Percentiles rank a stretch among this genome's conserved stretches.
Conservation (phyloP, 2,113 vertebrate genomes). For the Centropristis striata region DNA sequence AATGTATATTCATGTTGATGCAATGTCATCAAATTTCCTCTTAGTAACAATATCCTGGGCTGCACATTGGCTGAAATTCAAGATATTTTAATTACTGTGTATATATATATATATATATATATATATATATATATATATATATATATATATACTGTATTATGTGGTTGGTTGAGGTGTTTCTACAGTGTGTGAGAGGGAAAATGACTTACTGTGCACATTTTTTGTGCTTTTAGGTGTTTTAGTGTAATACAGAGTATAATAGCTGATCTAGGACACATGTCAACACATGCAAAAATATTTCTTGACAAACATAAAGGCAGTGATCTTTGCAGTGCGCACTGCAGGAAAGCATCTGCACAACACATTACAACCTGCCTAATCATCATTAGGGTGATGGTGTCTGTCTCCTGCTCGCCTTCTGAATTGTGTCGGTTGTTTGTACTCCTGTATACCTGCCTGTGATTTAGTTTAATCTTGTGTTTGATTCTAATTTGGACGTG, state of each 20-base stretch:
- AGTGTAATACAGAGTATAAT: background rate
- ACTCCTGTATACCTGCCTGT: background rate
- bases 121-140: no score
- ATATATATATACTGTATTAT: no score
- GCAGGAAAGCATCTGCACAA: background rate
- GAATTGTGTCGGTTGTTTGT: background rate
- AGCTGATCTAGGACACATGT: background rate
- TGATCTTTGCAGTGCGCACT: no score
- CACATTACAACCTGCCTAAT: background rate
- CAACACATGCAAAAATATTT: no score
- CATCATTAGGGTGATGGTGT: background rate
- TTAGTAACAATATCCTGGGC: background rate
- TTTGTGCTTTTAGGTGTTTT: background rate
- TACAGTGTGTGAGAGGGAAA: background rate
- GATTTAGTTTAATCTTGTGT: background rate
- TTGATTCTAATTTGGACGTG: conserved; percentile 3
- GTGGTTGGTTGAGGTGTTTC: background rate
- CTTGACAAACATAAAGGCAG: background rate
- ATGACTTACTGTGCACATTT: background rate
- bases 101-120: no score
- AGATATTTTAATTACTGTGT: background rate
- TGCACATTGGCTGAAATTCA: background rate
- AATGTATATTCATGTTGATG: no score
- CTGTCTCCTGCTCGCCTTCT: background rate
- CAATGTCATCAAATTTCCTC: background rate